Conservation (phyloP, 2,113 vertebrate genomes). For the Ginglymostoma cirratum region DNA sequence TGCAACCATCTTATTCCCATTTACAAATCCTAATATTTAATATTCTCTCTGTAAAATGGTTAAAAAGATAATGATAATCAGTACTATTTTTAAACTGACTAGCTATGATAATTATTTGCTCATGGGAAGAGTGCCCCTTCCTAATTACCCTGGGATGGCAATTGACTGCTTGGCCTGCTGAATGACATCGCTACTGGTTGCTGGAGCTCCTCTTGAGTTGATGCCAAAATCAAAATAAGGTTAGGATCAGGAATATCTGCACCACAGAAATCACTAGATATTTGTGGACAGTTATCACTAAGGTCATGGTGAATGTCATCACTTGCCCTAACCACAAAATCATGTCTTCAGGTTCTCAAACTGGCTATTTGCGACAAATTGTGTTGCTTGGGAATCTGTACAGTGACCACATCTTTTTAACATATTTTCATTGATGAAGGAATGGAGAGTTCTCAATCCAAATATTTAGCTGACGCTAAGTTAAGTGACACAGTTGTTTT, state of each 20-base stretch:
- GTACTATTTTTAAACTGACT: background rate
- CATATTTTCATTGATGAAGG: background rate
- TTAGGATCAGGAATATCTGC: background rate
- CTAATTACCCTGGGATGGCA: too few species aligned
- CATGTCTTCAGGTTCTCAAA: background rate
- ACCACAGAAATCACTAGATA: background rate
- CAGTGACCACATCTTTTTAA: background rate
- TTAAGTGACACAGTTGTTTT: background rate
- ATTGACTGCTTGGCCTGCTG: background rate
- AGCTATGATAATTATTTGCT: too few species aligned
- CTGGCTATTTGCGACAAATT: background rate
- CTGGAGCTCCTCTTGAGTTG: background rate
- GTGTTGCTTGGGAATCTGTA: background rate
- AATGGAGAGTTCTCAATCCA: background rate
- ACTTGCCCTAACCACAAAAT: background rate
- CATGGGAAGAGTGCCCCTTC: too few species aligned
- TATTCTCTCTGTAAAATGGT: background rate
- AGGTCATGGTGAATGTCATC: background rate
- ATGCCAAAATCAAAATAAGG: background rate
- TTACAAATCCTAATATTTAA: background rate
- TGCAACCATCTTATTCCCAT: background rate
- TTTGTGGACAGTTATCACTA: background rate
- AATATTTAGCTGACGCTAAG: background rate
- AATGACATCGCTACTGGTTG: background rate
- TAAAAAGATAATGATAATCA: background rate